phyloP scores from a whole-genome alignment of 2,113 vertebrate genomes.

The Tichodroma muraria region DNA sequence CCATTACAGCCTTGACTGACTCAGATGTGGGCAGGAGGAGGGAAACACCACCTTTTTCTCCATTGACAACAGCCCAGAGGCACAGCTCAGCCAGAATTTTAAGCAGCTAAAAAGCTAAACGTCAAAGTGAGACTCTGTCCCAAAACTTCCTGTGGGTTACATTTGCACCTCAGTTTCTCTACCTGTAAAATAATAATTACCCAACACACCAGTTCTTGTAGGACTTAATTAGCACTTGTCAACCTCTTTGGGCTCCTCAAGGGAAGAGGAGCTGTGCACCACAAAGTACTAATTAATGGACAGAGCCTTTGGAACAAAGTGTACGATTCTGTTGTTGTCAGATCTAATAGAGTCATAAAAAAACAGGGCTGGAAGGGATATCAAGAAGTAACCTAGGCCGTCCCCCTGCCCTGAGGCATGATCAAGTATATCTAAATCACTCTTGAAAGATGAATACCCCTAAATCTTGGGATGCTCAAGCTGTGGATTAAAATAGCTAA shows the following conservation, averaged over 20 bases:
- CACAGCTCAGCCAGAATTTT: not conserved
- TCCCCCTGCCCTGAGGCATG: conserved; percentile 41
- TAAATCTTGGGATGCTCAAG: not conserved
- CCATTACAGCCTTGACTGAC: not conserved
- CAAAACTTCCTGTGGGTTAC: conserved; percentile 56
- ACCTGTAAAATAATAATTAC: conserved; percentile 66
- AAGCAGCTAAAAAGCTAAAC: conserved; percentile 8
- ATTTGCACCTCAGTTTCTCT: conserved; percentile 54
- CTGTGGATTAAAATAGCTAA: not conserved
- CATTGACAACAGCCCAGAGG: not conserved
- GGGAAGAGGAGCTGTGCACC: conserved; percentile 42
- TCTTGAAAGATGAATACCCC: conserved; percentile 35
- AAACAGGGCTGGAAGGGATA: conserved; percentile 40
- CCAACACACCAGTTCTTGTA: conserved; percentile 49
- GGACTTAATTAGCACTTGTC: conserved; percentile 64
- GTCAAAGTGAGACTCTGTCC: not conserved
- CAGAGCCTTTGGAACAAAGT: conserved; percentile 50
- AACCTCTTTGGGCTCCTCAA: conserved; percentile 56
- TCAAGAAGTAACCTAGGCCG: conserved; percentile 26
- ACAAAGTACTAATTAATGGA: conserved; percentile 63
- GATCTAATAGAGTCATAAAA: conserved; percentile 53
- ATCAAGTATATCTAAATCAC: conserved; percentile 45
- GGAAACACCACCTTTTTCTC: not conserved
- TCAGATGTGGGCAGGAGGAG: not conserved
- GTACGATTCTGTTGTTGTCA: conserved; percentile 51